Base-by-base conservation (phyloP, 1,140 invertebrate species). In the Sitophilus oryzae region DNA sequence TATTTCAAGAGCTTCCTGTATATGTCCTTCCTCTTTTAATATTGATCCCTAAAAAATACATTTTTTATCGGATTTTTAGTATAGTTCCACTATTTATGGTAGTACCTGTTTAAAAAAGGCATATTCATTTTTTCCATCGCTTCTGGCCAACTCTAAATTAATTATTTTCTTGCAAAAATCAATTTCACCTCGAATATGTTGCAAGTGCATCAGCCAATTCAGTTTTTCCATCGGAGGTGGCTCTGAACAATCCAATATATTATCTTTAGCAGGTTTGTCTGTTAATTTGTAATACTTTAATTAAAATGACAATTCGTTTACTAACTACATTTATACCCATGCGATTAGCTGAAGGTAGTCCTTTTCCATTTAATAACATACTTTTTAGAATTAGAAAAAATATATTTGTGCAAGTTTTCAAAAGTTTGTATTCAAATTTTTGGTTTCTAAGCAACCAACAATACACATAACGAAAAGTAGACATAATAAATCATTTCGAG, bases 121-220 rank as follows among this genome's bases (percentile, higher is more conserved):
- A 76, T 89, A 93, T 76, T 93, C 89, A 65, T 85, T 85, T 69
- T 80, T 82, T 42, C 86, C 86, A 41, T 82, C 75, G 36, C 82
- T 83, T 56, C 80, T 79, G 36, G 75, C 72, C 37, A 92, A 71
- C 68, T 91, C 84, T 55, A 85, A 78, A 63, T 83, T 80, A 54
- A 92, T 89, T 5, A 90, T 72, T 3, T 76, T 72, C 67, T 89
- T 89, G 63, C 89, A 92, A 14, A 78, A 75, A 35, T 79, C 78
- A 71, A 83, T 91, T 61, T 93, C 89, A 58, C 86, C 84, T n/a
- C 88, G 76, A 10, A 85, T 82, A 72, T 88, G 93, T 68, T 89
- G 84, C 45, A 86, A 77, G 73, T 93, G 87, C 25, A 93, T 79
- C 44, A 93, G 71, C 91, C 91, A 94, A 70, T 93, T 92, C 36